Conservation (phyloP, 2,113 vertebrate species). For the Tyto alba region DNA sequence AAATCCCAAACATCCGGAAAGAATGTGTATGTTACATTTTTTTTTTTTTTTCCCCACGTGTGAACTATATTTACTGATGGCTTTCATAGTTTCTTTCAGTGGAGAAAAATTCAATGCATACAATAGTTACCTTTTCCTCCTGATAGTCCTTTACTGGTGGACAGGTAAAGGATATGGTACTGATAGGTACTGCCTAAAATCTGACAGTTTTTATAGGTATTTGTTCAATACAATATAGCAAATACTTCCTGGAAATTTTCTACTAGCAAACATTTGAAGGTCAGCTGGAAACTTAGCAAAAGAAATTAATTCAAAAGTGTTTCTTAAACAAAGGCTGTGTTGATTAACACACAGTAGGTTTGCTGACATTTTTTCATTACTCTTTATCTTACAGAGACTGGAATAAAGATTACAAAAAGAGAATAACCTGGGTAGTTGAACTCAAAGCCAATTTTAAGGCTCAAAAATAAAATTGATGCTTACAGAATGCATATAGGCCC, state of each 20-base stretch:
- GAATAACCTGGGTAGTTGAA: background rate
- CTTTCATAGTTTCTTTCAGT: background rate
- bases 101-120: background rate
- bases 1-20: background rate
- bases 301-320: background rate
- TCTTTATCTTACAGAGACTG: background rate
- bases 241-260: background rate
- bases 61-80: background rate
- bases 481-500: background rate
- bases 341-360: slow-evolving; percentile 4
- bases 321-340: background rate
- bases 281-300: background rate
- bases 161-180: background rate
- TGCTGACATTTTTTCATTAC: background rate
- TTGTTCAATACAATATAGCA: background rate
- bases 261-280: background rate
- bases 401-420: background rate
- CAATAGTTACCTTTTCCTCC: background rate
- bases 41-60: no score
- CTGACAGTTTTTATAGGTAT: background rate
- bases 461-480: background rate
- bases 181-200: background rate
- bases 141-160: background rate
- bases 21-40: background rate
- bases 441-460: background rate